These are phyloP conservation scores for Adelosebastes latens DNA, from an alignment of 2,797 vertebrate species.

Conservation along the genomic window DNA sequence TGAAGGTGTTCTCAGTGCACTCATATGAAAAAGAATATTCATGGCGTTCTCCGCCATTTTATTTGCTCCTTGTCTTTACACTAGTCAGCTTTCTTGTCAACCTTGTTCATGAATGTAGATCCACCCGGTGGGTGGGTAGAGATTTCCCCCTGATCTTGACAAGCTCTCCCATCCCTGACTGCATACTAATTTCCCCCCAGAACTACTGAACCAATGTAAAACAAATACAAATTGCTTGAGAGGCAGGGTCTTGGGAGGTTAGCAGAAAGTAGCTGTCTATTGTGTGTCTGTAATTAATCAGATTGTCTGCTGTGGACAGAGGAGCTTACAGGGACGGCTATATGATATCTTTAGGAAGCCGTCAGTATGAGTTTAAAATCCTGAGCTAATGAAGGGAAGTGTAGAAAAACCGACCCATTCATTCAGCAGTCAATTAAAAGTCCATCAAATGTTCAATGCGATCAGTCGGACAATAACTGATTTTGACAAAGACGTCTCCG, in stretches of 20 bases:
- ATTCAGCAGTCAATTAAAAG: slow-evolving; percentile 41
- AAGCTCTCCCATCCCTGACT: slow-evolving; percentile 70
- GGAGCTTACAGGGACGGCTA: slow-evolving; percentile 33
- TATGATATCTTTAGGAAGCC: slow-evolving; percentile 29
- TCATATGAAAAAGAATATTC: slow-evolving; percentile 74
- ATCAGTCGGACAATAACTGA: slow-evolving; percentile 2
- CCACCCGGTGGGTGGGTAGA: slow-evolving; percentile 68
- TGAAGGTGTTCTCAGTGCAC: slow-evolving; percentile 62
- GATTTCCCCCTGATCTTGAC: slow-evolving; percentile 74
- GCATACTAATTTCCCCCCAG: slow-evolving; percentile 73
- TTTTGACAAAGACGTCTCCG: slow-evolving; percentile 1
- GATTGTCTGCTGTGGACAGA: slow-evolving; percentile 54
- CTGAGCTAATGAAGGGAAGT: slow-evolving; percentile 29
- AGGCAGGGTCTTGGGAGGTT: slow-evolving; percentile 47
- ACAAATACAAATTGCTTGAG: slow-evolving; percentile 70
- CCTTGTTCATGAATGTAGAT: slow-evolving; percentile 77
- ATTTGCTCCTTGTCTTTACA: slow-evolving; percentile 79
- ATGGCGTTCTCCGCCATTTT: slow-evolving; percentile 64
- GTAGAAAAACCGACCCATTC: neutral
- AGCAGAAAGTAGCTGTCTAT: slow-evolving; percentile 56
- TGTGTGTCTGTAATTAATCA: slow-evolving; percentile 53
- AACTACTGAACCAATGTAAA: slow-evolving; percentile 71
- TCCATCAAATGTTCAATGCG: slow-evolving; percentile 5
- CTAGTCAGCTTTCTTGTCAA: slow-evolving; percentile 77
- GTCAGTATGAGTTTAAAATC: slow-evolving; percentile 38